Percentiles rank a stretch among this genome's conserved stretches.
Conservation (phyloP, 1,140 invertebrate species). For the Bombyx mandarina region DNA sequence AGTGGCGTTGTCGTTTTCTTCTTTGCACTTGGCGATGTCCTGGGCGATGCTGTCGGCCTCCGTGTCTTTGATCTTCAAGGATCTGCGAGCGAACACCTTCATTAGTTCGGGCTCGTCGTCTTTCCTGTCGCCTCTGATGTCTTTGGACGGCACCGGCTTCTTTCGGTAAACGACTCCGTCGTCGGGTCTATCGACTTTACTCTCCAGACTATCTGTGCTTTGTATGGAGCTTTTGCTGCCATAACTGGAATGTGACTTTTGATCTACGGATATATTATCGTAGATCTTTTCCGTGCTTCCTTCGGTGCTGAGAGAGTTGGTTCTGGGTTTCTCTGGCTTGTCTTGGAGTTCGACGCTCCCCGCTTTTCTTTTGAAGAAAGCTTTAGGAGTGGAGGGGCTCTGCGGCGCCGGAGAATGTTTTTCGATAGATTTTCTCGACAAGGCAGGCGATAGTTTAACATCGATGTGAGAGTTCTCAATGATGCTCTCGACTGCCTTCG, state of each 20-base stretch:
- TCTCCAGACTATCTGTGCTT: conserved; percentile 60
- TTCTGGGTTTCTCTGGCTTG: conserved; percentile 47
- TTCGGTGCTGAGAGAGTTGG: conserved; percentile 55
- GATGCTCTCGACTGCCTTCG: conserved; percentile 33
- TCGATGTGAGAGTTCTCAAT: conserved; percentile 25
- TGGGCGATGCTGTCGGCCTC: conserved; percentile 74
- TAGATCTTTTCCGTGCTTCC: conserved; percentile 58
- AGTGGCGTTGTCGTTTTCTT: conserved; percentile 25
- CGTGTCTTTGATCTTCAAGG: conserved; percentile 80
- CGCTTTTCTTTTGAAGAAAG: conserved; percentile 56
- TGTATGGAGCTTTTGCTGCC: conserved; percentile 72
- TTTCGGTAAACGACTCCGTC: conserved; percentile 59
- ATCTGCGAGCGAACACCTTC: conserved; percentile 84
- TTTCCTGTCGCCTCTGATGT: conserved; percentile 49
- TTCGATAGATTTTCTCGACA: conserved; percentile 21
- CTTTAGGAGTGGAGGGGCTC: conserved; percentile 51
- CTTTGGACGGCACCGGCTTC: conserved; percentile 45
- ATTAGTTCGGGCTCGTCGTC: conserved; percentile 83
- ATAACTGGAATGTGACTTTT: conserved; percentile 62
- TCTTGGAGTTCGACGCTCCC: conserved; percentile 49
- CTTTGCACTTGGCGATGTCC: conserved; percentile 61
- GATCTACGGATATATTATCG: conserved; percentile 63
- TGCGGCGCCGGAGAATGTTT: conserved; percentile 25
- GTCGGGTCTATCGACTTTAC: conserved; percentile 50
- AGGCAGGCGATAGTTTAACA: conserved; percentile 29